These are phyloP conservation scores for Metopolophium dirhodum DNA, from an alignment of 1,140 invertebrate genomes.

Conservation along the genomic window DNA sequence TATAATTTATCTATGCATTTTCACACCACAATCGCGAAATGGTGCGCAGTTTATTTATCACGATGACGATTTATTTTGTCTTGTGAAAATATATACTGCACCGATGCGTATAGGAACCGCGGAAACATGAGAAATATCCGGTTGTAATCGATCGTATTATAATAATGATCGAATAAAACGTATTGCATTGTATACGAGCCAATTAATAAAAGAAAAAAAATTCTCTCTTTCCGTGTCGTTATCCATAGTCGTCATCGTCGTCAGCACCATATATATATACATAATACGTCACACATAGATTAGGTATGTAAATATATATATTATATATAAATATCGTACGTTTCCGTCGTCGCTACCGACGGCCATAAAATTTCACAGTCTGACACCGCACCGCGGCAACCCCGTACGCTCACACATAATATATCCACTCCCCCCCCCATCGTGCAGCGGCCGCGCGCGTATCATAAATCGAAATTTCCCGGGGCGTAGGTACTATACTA, in stretches of 20 bases:
- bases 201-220: background rate
- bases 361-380: background rate
- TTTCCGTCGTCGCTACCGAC: background rate
- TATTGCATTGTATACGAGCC: background rate
- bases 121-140: background rate
- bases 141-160: background rate
- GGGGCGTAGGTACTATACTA: background rate
- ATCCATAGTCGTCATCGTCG: background rate
- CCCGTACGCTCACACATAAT: background rate
- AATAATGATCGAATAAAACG: background rate
- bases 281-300: background rate
- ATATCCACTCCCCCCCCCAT: background rate
- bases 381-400: background rate
- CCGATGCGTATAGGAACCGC: background rate
- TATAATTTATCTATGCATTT: background rate
- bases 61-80: background rate
- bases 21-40: background rate
- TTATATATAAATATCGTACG: background rate
- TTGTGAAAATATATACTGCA: background rate
- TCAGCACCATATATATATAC: background rate
- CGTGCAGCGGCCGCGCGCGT: background rate
- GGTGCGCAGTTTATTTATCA: no score
- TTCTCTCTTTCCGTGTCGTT: background rate
- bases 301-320: background rate
- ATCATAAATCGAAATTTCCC: background rate